phyloP scores from a whole-genome alignment of 92 coral and sea anemone species.

The Palythoa caribaeorum region DNA sequence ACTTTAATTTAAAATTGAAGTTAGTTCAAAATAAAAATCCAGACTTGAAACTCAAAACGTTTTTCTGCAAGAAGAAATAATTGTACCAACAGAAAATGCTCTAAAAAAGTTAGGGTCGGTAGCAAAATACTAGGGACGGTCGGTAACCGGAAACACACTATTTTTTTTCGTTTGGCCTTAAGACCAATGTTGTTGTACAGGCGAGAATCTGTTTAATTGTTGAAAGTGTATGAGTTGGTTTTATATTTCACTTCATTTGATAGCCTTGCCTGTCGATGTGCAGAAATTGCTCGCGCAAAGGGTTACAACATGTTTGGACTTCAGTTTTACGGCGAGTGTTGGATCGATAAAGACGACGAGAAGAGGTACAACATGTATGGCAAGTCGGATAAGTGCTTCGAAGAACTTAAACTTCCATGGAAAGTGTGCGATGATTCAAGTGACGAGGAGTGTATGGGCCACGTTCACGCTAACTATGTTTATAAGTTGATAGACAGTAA shows the following conservation, averaged over 20 bases:
- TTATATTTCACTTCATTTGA: not conserved
- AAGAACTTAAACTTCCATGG: conserved; percentile 33
- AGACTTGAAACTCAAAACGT: too few relatives aligned
- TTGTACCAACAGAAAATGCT: too few relatives aligned
- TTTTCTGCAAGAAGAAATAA: too few relatives aligned
- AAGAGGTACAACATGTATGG: conserved; percentile 32
- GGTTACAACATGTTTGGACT: conserved; percentile 15
- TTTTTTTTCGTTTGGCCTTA: not conserved
- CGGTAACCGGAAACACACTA: too few relatives aligned
- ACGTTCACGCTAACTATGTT: conserved; percentile 22
- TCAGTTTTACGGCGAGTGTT: conserved; percentile 36
- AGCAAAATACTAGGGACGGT: too few relatives aligned
- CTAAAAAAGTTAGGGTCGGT: too few relatives aligned
- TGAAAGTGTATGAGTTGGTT: not conserved
- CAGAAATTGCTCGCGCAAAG: conserved; percentile 20
- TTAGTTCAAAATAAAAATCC: too few relatives aligned
- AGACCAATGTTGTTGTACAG: not conserved
- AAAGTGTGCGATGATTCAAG: conserved; percentile 17
- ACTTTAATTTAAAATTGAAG: too few relatives aligned
- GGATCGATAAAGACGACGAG: conserved; percentile 1
- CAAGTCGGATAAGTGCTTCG: conserved; percentile 32
- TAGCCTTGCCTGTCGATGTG: conserved; percentile 38
- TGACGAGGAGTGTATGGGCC: conserved; percentile 28
- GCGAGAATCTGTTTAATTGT: not conserved
- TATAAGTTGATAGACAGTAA: not conserved